phyloP scores from a whole-genome alignment of 1,140 invertebrate species.

The Camponotus pennsylvanicus region DNA sequence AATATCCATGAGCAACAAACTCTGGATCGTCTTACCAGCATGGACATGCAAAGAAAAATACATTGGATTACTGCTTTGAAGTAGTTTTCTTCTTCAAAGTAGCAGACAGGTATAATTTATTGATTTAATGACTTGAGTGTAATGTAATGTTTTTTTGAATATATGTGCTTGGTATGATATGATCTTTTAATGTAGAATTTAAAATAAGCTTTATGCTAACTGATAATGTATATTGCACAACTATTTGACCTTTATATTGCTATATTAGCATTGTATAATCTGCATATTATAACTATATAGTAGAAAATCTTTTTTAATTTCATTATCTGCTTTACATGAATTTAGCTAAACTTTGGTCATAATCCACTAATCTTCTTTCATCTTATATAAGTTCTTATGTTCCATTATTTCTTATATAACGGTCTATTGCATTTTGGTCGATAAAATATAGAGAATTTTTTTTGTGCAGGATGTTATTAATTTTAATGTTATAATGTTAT shows the following conservation, averaged over 20 bases:
- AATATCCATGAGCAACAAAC: constrained; percentile 23
- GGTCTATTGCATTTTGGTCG: neutral
- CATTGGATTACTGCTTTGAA: constrained; percentile 36
- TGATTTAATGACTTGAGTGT: neutral
- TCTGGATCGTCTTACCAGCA: constrained; percentile 34
- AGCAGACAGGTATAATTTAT: constrained; percentile 63
- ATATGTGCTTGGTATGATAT: constrained; percentile 7
- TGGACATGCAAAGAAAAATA: constrained; percentile 25
- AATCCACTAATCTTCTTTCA: constrained; percentile 37
- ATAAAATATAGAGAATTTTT: neutral
- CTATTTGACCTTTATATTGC: neutral
- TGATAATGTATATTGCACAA: neutral
- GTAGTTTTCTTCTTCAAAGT: constrained; percentile 63
- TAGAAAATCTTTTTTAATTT: constrained; percentile 7
- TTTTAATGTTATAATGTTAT: constrained; percentile 26
- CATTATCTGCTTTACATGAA: constrained; percentile 18
- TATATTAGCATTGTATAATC: neutral
- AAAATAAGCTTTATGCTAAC: neutral
- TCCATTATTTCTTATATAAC: constrained; percentile 42
- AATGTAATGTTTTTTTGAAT: too few species aligned
- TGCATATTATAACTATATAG: neutral
- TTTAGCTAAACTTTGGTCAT: constrained; percentile 8
- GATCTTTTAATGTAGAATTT: neutral
- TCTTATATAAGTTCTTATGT: constrained; percentile 53
- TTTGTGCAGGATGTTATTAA: neutral